These are phyloP conservation scores for Brachionus rotundiformis DNA, from an alignment of 1,140 invertebrate species.

Conservation along the genomic window DNA sequence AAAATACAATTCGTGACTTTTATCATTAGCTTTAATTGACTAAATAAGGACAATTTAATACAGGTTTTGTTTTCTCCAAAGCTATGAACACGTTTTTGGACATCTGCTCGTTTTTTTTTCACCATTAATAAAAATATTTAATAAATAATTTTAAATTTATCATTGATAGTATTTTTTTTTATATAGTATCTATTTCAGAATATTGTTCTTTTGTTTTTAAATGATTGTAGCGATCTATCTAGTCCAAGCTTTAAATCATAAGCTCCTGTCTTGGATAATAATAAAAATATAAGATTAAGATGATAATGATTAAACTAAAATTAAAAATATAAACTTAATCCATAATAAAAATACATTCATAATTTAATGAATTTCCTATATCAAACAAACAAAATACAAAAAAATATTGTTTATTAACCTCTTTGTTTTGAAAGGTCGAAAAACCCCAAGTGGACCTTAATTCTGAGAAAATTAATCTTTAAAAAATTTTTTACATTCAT, in stretches of 20 bases:
- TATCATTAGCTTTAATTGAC: too few species aligned
- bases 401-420: background rate
- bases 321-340: constrained; percentile 6
- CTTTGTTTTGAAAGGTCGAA: background rate
- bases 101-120: background rate
- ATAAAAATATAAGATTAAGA: constrained; percentile 11
- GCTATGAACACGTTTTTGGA: background rate
- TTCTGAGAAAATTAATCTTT: background rate
- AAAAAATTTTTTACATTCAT: background rate
- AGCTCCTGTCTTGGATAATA: constrained; percentile 5
- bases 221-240: background rate
- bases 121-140: too few species aligned
- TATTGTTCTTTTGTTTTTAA: background rate
- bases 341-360: background rate
- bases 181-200: too few species aligned
- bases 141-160: too few species aligned
- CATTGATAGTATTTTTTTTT: too few species aligned
- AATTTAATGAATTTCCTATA: constrained; percentile 1
- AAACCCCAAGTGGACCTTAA: background rate
- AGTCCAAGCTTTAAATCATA: background rate
- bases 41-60: background rate
- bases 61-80: background rate
- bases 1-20: background rate
- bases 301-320: background rate
- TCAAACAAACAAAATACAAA: background rate